A percentile compares a stretch with the other conserved stretches of the same genome.
Evolutionary conservation across 1,140 invertebrate genomes (phyloP).

Genomic region (Saccostrea cuccullata): DNA sequence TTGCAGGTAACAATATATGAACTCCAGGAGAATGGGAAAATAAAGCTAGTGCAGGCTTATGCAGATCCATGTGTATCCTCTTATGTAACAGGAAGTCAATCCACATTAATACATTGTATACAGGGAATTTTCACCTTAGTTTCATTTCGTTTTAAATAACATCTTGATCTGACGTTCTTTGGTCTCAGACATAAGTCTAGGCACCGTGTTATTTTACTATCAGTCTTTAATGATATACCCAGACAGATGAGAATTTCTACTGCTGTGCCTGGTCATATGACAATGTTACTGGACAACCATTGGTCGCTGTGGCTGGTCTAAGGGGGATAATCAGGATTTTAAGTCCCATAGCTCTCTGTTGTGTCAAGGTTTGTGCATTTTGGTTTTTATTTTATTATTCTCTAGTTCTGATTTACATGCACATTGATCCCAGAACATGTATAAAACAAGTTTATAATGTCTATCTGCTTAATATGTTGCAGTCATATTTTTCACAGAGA

Average conservation of each 20-base stretch:
- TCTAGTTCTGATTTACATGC: too few species aligned
- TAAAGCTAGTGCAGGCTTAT: constrained; percentile 94
- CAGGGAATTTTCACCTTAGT: too few species aligned
- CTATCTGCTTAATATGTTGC: too few species aligned
- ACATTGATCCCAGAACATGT: too few species aligned
- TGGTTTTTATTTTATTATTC: neutral
- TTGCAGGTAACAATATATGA: constrained; percentile 90
- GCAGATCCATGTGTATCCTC: constrained; percentile 92
- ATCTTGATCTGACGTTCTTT: too few species aligned
- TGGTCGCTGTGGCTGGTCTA: constrained; percentile 93
- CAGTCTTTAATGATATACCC: constrained; percentile 25
- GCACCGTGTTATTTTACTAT: constrained; percentile 35
- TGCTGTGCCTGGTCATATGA: constrained; percentile 97
- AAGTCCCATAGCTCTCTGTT: constrained; percentile 89
- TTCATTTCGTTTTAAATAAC: too few species aligned
- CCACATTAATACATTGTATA: neutral
- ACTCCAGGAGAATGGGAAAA: constrained; percentile 85
- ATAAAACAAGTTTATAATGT: too few species aligned
- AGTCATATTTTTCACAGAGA: too few species aligned
- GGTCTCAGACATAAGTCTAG: too few species aligned
- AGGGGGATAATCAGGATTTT: constrained; percentile 94
- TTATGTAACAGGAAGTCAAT: neutral
- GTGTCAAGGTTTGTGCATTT: constrained; percentile 83
- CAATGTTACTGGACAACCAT: constrained; percentile 87
- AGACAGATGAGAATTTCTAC: constrained; percentile 96